Evolutionary conservation across 2,888 invertebrate genomes (phyloP).

Genomic region (Drosophila kuntzei): DNA sequence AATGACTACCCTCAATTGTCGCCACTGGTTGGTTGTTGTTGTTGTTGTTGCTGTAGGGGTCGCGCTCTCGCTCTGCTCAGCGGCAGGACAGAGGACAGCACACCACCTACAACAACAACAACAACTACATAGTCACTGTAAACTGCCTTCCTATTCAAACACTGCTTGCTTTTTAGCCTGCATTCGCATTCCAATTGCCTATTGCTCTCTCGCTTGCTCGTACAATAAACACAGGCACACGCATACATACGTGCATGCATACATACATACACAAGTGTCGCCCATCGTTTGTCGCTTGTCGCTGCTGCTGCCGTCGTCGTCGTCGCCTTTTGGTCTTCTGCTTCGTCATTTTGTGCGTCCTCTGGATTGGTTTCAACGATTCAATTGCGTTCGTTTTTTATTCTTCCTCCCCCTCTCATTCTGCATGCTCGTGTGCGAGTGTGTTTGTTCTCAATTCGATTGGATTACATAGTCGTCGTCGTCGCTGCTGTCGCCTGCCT

Average conservation of each 20-base stretch:
- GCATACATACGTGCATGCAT: slow-evolving; percentile 14
- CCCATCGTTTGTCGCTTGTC: slow-evolving; percentile 37
- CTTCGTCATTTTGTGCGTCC: slow-evolving; percentile 70
- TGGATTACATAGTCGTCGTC: slow-evolving; percentile 71
- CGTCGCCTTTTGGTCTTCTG: slow-evolving; percentile 56
- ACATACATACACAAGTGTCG: slow-evolving; percentile 63
- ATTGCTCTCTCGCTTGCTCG: slow-evolving; percentile 20
- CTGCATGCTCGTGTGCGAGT: slow-evolving; percentile 41
- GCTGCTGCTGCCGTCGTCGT: slow-evolving; percentile 18
- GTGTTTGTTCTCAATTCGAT: slow-evolving; percentile 72
- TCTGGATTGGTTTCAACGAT: slow-evolving; percentile 76
- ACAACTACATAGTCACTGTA: neutral
- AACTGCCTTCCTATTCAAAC: slow-evolving; percentile 26
- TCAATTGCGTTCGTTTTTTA: slow-evolving; percentile 77
- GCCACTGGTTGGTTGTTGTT: slow-evolving; percentile 52
- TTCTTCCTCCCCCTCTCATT: slow-evolving; percentile 42
- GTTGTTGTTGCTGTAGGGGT: slow-evolving; percentile 36
- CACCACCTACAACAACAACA: slow-evolving; percentile 24
- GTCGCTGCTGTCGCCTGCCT: slow-evolving; percentile 45
- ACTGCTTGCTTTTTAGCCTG: slow-evolving; percentile 36
- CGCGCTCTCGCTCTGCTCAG: slow-evolving; percentile 48
- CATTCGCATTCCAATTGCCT: slow-evolving; percentile 45
- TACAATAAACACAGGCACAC: slow-evolving; percentile 23
- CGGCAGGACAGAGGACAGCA: slow-evolving; percentile 13
- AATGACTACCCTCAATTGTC: slow-evolving; percentile 69